Percentiles rank a stretch among this genome's conserved stretches.
phyloP scores from a whole-genome alignment of 2,888 invertebrate genomes.

The Aporophyla lueneburgensis region DNA sequence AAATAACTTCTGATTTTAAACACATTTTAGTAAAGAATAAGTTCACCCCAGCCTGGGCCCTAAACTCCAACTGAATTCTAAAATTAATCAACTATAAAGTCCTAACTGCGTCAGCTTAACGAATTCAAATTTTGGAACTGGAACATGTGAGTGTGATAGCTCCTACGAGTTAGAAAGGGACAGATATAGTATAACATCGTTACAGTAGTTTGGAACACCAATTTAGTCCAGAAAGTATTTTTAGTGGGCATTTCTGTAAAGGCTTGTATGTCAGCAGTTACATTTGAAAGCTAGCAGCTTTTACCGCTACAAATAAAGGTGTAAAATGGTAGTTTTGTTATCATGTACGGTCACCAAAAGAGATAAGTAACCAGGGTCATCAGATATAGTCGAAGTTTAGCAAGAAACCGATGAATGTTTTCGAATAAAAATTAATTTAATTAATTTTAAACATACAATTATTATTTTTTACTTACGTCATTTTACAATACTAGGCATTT shows the following conservation, averaged over 20 bases:
- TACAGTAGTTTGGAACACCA: constrained; percentile 59
- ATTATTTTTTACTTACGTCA: no score
- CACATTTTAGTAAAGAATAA: background rate
- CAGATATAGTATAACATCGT: constrained; percentile 58
- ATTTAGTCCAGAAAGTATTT: constrained; percentile 61
- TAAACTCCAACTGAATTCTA: constrained; percentile 20
- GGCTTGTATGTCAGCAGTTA: constrained; percentile 3
- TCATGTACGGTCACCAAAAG: no score
- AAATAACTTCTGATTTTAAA: background rate
- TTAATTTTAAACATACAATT: no score
- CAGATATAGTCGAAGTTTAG: no score
- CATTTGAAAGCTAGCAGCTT: background rate
- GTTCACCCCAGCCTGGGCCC: background rate
- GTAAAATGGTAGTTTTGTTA: no score
- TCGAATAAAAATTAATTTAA: no score
- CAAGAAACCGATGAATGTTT: no score
- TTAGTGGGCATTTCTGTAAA: constrained; percentile 52
- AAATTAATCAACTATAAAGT: constrained; percentile 43
- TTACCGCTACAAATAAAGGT: background rate
- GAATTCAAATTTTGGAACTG: constrained; percentile 45
- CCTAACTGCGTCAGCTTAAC: constrained; percentile 23
- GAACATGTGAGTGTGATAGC: constrained; percentile 34
- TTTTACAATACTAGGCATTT: no score
- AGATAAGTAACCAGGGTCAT: no score
- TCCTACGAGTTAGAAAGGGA: constrained; percentile 39